Conservation (phyloP, 1,140 invertebrate species). For the Doryteuthis pealeii region DNA sequence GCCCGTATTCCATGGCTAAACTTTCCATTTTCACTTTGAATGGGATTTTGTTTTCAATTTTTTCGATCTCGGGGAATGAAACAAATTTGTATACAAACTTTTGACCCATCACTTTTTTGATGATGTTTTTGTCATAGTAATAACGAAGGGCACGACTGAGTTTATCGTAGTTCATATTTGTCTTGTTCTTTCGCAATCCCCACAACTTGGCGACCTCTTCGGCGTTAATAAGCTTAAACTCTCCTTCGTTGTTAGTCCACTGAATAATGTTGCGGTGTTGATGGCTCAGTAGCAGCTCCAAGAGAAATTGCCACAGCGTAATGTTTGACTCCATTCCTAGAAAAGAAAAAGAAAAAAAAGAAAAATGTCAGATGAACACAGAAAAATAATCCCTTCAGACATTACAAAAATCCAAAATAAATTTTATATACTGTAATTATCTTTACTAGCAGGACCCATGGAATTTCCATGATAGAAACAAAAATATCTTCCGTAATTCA, state of each 20-base stretch:
- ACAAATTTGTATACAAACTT: conserved; percentile 98
- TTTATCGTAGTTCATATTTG: conserved; percentile 99
- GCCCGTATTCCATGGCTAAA: conserved; percentile 49
- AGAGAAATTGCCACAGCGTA: conserved; percentile 59
- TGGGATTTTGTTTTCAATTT: conserved; percentile 65
- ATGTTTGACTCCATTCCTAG: conserved; percentile 58
- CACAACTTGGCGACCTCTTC: conserved; percentile 95
- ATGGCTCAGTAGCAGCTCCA: conserved; percentile 81
- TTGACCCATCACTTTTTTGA: conserved; percentile 89
- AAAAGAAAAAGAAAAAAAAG: conserved; percentile 23
- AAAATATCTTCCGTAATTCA: too few species aligned
- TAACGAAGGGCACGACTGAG: conserved; percentile 92
- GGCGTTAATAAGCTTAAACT: conserved; percentile 96
- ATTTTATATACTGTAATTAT: not conserved
- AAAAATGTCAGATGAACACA: not conserved
- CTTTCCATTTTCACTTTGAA: conserved; percentile 65
- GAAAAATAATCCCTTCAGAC: not conserved
- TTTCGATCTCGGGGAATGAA: conserved; percentile 68
- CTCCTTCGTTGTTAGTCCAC: conserved; percentile 98
- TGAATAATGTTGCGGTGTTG: conserved; percentile 93
- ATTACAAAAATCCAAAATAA: not conserved
- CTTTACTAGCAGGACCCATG: too few species aligned
- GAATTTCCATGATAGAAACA: too few species aligned
- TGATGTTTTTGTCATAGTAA: conserved; percentile 99
- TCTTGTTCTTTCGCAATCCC: conserved; percentile 97